Evolutionary conservation across 2,797 vertebrate species (phyloP).

Genomic region (Kryptopterus vitreolus): DNA sequence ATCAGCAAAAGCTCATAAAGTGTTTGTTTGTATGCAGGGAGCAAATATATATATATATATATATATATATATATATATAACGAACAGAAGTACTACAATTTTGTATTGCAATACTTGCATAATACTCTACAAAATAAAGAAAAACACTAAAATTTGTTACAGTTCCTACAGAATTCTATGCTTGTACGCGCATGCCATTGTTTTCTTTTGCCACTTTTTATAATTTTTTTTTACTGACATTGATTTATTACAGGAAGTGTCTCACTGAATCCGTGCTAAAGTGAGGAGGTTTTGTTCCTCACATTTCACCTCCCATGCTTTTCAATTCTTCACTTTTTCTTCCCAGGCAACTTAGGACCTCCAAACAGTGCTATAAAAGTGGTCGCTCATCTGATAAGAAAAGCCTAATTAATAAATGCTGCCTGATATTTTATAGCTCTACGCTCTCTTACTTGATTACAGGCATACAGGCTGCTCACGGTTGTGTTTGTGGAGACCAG

Average conservation of each 20-base stretch:
- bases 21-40: too few species aligned
- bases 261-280: background rate
- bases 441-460: background rate
- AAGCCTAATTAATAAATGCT: background rate
- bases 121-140: background rate
- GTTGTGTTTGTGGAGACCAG: background rate
- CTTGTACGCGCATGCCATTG: background rate
- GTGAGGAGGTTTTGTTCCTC: background rate
- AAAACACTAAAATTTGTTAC: background rate
- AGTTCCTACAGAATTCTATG: background rate
- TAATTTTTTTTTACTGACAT: background rate
- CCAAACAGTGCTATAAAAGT: background rate
- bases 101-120: background rate
- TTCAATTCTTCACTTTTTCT: background rate
- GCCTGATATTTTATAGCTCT: background rate
- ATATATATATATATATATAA: too few species aligned
- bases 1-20: too few species aligned
- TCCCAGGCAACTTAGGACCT: background rate
- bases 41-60: too few species aligned
- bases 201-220: background rate
- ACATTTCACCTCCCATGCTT: background rate
- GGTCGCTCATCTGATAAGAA: background rate
- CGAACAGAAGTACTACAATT: too few species aligned
- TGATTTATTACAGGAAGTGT: background rate
- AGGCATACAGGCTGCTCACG: background rate